Conservation (phyloP, 2,888 invertebrate genomes). For the Augiades crinisus region DNA sequence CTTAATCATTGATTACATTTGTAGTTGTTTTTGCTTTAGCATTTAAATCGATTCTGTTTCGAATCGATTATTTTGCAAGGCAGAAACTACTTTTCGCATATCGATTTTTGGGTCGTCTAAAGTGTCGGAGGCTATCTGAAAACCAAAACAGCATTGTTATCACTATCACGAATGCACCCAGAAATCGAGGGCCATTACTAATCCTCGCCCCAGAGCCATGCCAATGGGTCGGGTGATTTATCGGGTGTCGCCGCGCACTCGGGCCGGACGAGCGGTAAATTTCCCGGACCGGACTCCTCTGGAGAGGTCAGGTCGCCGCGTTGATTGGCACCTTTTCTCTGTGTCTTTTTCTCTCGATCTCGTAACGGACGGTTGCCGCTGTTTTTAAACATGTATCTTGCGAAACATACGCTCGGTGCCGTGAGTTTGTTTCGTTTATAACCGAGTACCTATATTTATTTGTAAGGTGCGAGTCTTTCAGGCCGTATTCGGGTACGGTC, state of each 20-base stretch:
- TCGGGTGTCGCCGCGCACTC: constrained; percentile 17
- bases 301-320: constrained; percentile 12
- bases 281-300: constrained; percentile 10
- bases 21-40: background rate
- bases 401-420: too few species aligned
- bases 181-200: constrained; percentile 15
- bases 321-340: constrained; percentile 21
- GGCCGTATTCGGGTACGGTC: too few species aligned
- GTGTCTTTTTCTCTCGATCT: background rate
- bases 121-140: too few species aligned
- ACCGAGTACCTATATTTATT: too few species aligned
- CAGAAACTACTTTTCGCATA: too few species aligned
- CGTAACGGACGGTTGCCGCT: background rate
- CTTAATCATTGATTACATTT: constrained; percentile 12
- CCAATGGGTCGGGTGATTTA: constrained; percentile 20
- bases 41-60: too few species aligned
- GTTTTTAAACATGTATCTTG: too few species aligned
- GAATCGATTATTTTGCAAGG: too few species aligned
- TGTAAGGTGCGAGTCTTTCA: too few species aligned
- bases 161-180: constrained; percentile 2
- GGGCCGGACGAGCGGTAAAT: constrained; percentile 18
- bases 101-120: too few species aligned
- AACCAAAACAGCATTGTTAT: background rate
- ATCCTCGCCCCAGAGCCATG: constrained; percentile 12
- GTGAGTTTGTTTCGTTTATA: background rate